Base-by-base conservation (phyloP, 1,140 invertebrate species). In the Mizuhopecten yessoensis region DNA sequence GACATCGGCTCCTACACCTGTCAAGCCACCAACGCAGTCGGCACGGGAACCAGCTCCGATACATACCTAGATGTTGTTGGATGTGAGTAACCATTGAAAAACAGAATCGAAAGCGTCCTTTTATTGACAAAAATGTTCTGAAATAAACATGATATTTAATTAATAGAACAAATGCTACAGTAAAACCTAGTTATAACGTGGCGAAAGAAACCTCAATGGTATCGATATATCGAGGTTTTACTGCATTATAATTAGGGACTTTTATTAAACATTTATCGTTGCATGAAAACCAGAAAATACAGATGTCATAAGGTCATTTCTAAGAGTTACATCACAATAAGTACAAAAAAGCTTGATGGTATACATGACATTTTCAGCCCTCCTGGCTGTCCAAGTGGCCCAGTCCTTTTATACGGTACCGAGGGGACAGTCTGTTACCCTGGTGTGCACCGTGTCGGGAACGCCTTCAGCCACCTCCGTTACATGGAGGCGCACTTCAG, bases 11-110 rank as follows among this genome's bases (percentile, higher is more conserved):
- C 29, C 42, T 91, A 91, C n/a, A 75, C 39, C 5, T 91, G 90
- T 88, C 34, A n/a, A 33, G 90, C 90, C 33, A 86, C 87, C 33
- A 91, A 91, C 23, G 15, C 75, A 45, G 90, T 86, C n/a, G 90
- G 90, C 75, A 86, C 87, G 11, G 57, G 57, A 29, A 75, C 57
- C 57, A 75, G 57, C 57, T 3, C 57, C 1, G 57, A 75, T 75
- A 75, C 57, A 1, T 75, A 75, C 57, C 57, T 75, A n/a, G 57
- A 75, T 75, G 57, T 75, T 1, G 57, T 75, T 29, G 57, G 57
- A 90, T 87, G 89, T 90, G 45, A 90, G 89, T 90, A 39, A 0
- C 49, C 39, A n/a, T n/a, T n/a, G n/a, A n/a, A n/a, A n/a, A n/a
- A n/a, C n/a, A n/a, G n/a, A n/a, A n/a, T n/a, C n/a, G n/a, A n/a